Evolutionary conservation across 2,888 invertebrate species (phyloP).

Genomic region (Belgica antarctica): DNA sequence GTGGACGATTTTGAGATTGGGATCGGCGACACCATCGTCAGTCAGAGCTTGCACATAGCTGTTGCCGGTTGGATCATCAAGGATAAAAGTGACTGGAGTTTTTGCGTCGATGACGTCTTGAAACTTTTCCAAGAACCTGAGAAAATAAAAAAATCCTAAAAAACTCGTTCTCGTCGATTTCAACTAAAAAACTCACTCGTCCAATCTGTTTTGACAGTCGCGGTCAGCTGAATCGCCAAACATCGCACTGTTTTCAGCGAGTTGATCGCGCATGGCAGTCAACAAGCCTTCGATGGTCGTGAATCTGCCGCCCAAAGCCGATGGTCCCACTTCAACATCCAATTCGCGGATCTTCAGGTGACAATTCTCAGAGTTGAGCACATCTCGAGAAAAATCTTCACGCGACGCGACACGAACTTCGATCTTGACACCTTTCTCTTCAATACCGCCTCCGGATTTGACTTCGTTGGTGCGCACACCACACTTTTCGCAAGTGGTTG

Average conservation of each 20-base stretch:
- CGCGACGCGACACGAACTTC: slow-evolving; percentile 67
- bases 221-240: slow-evolving; percentile 70
- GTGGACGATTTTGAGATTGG: slow-evolving; percentile 68
- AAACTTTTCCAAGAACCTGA: slow-evolving; percentile 65
- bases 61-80: slow-evolving; percentile 97
- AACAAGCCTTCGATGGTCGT: slow-evolving; percentile 92
- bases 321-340: slow-evolving; percentile 80
- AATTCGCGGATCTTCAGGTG: slow-evolving; percentile 78
- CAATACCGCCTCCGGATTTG: slow-evolving; percentile 88
- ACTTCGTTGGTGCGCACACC: slow-evolving; percentile 94
- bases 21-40: slow-evolving; percentile 66
- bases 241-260: slow-evolving; percentile 65
- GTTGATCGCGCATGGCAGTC: slow-evolving; percentile 72
- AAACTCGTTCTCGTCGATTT: slow-evolving; percentile 7
- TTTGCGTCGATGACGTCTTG: slow-evolving; percentile 66
- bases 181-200: slow-evolving; percentile 49
- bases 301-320: slow-evolving; percentile 87
- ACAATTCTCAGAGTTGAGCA: slow-evolving; percentile 90
- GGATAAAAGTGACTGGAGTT: slow-evolving; percentile 67
- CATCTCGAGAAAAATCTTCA: slow-evolving; percentile 86
- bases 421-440: slow-evolving; percentile 73
- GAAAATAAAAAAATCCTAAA: slow-evolving; percentile 27
- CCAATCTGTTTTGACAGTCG: slow-evolving; percentile 59
- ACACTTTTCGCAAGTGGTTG: slow-evolving; percentile 86
- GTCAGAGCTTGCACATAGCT: slow-evolving; percentile 87